Evolutionary conservation across 30 jellyfish, hydroid and myxozoan species (phyloP).

Genomic region (Morbakka virulenta): DNA sequence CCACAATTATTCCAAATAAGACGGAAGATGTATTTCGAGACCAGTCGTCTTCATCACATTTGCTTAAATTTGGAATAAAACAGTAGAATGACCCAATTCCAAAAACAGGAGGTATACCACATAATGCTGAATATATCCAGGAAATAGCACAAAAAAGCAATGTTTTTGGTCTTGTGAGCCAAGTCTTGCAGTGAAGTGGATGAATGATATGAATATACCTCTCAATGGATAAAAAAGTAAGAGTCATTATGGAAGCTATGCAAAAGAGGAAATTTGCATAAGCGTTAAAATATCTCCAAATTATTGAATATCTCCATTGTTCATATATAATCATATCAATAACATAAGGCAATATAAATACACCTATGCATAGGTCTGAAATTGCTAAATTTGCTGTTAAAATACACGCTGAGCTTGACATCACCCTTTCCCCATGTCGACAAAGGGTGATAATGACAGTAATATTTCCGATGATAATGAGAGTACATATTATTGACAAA

Average conservation of each 20-base stretch:
- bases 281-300: slow-evolving; percentile 2
- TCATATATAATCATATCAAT: slow-evolving; percentile 14
- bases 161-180: slow-evolving; percentile 18
- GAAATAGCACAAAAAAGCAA: slow-evolving; percentile 1
- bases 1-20: slow-evolving; percentile 18
- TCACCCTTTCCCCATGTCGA: too few relatives aligned
- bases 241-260: slow-evolving; percentile 64
- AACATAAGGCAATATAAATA: slow-evolving; percentile 32
- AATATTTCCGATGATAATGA: too few relatives aligned
- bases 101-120: slow-evolving; percentile 61
- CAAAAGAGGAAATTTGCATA: slow-evolving; percentile 58
- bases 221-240: slow-evolving; percentile 38
- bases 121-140: slow-evolving; percentile 46
- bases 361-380: slow-evolving; percentile 30
- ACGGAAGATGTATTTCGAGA: slow-evolving; percentile 46
- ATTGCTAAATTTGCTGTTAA: slow-evolving; percentile 53
- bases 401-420: slow-evolving; percentile 51
- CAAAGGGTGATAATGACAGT: too few relatives aligned
- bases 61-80: slow-evolving; percentile 40
- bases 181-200: slow-evolving; percentile 30
- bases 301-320: not conserved
- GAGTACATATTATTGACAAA: too few relatives aligned
- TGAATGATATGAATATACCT: slow-evolving; percentile 22
- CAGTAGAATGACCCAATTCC: slow-evolving; percentile 57
- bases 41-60: slow-evolving; percentile 44